Evolutionary conservation across 23 tunicate genomes (phyloP).

Genomic region (Pegea sp.): DNA sequence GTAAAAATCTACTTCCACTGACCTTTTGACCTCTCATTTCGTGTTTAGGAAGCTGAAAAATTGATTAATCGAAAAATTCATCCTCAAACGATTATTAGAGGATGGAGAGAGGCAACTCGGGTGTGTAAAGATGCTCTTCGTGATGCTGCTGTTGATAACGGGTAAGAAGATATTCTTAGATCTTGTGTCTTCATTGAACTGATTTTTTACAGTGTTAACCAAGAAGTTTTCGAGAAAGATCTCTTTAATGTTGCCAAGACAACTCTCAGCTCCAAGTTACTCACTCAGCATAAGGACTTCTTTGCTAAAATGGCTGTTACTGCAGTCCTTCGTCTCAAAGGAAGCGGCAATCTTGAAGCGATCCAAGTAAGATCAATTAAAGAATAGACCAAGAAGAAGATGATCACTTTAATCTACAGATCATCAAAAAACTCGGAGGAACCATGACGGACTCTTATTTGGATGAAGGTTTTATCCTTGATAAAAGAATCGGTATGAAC

Average conservation of each 20-base stretch:
- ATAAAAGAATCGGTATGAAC: constrained; percentile 88
- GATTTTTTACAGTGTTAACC: constrained; percentile 25
- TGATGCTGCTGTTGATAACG: constrained; percentile 73
- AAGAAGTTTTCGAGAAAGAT: constrained; percentile 69
- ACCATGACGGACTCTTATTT: constrained; percentile 77
- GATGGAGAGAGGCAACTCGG: constrained; percentile 67
- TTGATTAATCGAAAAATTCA: constrained; percentile 81
- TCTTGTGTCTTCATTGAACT: not conserved
- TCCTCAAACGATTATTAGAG: constrained; percentile 94
- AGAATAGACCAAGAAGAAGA: not conserved
- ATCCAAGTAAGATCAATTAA: constrained; percentile 24
- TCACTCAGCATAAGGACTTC: constrained; percentile 98
- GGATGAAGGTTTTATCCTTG: constrained; percentile 97
- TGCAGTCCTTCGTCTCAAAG: constrained; percentile 74
- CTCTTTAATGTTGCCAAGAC: constrained; percentile 90
- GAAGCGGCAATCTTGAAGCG: constrained; percentile 89
- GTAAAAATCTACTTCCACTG: not conserved
- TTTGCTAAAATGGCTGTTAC: constrained; percentile 97
- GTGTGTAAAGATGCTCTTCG: constrained; percentile 57
- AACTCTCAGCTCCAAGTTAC: constrained; percentile 92
- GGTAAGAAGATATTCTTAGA: constrained; percentile 9
- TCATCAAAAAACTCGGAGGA: constrained; percentile 94
- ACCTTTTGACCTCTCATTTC: not conserved
- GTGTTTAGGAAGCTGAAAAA: constrained; percentile 83
- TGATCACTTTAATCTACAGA: constrained; percentile 15